phyloP scores from a whole-genome alignment of 2,797 vertebrate species.

The Gambelia wislizenii region DNA sequence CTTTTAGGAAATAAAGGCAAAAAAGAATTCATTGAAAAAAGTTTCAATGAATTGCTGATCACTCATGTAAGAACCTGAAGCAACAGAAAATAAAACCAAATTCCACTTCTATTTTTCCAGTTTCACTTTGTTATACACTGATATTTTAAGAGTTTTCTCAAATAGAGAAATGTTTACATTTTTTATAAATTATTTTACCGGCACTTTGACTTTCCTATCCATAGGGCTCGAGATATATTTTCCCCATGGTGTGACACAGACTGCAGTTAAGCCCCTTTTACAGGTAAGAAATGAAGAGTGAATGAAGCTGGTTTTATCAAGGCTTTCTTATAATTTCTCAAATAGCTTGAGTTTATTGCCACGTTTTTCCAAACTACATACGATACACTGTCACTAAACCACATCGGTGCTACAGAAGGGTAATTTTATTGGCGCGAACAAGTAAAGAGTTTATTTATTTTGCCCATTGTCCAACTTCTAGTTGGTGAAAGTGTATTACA shows the following conservation, averaged over 20 bases:
- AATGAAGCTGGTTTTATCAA: not conserved
- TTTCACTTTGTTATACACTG: not conserved
- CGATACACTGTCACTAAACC: not conserved
- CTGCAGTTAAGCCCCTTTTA: not conserved
- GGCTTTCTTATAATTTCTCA: not conserved
- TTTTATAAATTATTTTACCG: not conserved
- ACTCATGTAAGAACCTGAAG: not conserved
- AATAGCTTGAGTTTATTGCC: not conserved
- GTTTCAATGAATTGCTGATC: not conserved
- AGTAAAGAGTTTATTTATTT: no score
- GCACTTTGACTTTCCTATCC: not conserved
- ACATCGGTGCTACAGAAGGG: not conserved
- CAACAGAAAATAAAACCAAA: not conserved
- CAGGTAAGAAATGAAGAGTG: not conserved
- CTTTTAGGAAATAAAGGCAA: not conserved
- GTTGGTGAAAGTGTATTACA: not conserved
- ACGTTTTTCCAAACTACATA: not conserved
- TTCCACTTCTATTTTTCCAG: not conserved
- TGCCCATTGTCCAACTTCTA: not conserved
- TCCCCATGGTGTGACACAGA: no score
- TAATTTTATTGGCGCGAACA: not conserved
- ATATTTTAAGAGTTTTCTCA: no score
- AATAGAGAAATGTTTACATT: not conserved
- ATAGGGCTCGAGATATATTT: not conserved
- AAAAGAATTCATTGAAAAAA: not conserved